Evolutionary conservation across 2,888 invertebrate genomes (phyloP), one percentile per base, ranked within the genome.

Genomic region (Agrotis clavis): DNA sequence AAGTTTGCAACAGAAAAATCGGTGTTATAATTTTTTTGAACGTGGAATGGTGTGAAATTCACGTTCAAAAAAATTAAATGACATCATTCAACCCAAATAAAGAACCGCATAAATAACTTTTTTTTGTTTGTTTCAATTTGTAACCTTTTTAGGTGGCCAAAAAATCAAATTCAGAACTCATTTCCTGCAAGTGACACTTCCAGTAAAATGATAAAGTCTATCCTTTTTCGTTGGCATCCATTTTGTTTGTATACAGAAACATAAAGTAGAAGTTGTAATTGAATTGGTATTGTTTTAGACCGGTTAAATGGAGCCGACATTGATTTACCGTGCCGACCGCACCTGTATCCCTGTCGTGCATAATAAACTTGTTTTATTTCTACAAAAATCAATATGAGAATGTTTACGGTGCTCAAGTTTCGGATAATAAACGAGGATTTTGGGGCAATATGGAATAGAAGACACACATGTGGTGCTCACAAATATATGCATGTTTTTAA

Each of bases 261-360:
- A 76, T 76, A 85, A 84, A 82, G 74, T 54, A 77, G 77, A 80
- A 77, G 57, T 79, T 81, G 72, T 84, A 84, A 84, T 83, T 84
- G 83, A 82, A 85, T 79, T 69, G 74, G 79, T 81, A 80, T 87
- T 88, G 82, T 85, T 87, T 85, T 79, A 81, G 78, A 82, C 65
- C 79, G 74, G 84, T 81, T 71, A 81, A 85, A 87, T 76, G 81
- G 79, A 83, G 81, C 65, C 77, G 81, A 85, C 85, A 62, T 84
- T 89, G 89, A 89, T 89, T 87, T 88, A 89, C 84, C 70, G 86
- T 74, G 47, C 57, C 71, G 66, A 77, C 79, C 87, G 78, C 88
- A 89, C 89, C 88, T 89, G 87, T 87, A 82, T 79, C 78, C 78
- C 81, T 81, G 82, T 83, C 79, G 81, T 68, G 75, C 69, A 77